These are phyloP conservation scores for Zosterops hypoxanthus DNA, from an alignment of 2,113 vertebrate genomes.

Conservation along the genomic window DNA sequence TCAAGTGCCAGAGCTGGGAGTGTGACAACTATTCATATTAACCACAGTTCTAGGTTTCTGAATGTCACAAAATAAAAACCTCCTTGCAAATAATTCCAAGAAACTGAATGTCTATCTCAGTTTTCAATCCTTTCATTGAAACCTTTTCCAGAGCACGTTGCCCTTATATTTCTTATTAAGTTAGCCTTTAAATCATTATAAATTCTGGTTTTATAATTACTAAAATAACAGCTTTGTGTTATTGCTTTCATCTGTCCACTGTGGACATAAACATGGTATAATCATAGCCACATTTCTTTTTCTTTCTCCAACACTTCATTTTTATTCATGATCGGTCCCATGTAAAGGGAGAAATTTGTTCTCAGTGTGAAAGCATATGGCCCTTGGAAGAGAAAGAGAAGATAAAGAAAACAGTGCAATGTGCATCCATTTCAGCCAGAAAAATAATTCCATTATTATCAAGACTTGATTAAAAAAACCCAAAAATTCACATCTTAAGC, in stretches of 20 bases:
- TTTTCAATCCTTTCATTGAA: background rate
- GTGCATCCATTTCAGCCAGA: constrained; percentile 5
- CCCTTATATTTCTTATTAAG: constrained; percentile 4
- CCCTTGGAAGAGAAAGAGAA: constrained; percentile 24
- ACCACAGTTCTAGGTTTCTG: background rate
- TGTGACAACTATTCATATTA: background rate
- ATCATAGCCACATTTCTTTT: constrained; percentile 56
- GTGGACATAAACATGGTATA: constrained; percentile 34
- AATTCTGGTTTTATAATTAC: constrained; percentile 57
- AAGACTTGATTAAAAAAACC: background rate
- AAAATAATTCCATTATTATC: constrained; percentile 14
- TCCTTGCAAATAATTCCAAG: background rate
- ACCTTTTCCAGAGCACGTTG: background rate
- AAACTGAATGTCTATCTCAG: background rate
- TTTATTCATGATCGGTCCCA: constrained; percentile 6
- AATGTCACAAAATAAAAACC: background rate
- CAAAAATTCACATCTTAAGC: background rate
- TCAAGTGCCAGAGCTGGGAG: background rate
- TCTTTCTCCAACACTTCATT: constrained; percentile 57
- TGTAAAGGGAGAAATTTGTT: constrained; percentile 27
- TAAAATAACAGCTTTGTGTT: constrained; percentile 51
- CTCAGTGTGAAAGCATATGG: constrained; percentile 27
- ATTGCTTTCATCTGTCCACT: constrained; percentile 59
- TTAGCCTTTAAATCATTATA: constrained; percentile 18
- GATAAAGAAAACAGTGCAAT: constrained; percentile 31